phyloP scores from a whole-genome alignment of 2,113 vertebrate genomes.

The Gadus chalcogrammus region DNA sequence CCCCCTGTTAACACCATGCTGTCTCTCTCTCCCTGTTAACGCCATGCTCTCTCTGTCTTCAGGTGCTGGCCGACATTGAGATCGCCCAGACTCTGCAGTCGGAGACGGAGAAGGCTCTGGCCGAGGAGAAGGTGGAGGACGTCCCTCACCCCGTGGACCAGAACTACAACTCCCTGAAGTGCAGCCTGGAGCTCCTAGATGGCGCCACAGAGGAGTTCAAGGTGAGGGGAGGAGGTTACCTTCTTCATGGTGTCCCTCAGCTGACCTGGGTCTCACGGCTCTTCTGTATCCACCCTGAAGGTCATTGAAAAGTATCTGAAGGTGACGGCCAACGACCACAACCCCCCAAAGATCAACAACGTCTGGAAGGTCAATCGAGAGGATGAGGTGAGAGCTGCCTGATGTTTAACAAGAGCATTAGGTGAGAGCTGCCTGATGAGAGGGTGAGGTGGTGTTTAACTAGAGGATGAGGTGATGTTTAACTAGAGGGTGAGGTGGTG shows the following conservation, averaged over 20 bases:
- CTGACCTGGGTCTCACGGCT: too few species aligned
- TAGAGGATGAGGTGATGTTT: too few species aligned
- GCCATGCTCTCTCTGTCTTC: not conserved
- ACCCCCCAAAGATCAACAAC: constrained; percentile 63
- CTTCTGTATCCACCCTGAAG: constrained; percentile 53
- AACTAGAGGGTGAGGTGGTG: too few species aligned
- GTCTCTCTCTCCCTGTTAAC: not conserved
- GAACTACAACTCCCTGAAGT: constrained; percentile 82
- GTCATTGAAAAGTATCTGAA: constrained; percentile 79
- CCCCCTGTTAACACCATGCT: not conserved
- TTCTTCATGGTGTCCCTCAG: too few species aligned
- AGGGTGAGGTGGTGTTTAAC: too few species aligned
- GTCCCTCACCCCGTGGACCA: constrained; percentile 79
- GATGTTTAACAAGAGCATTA: constrained; percentile 29
- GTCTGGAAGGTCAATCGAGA: constrained; percentile 82
- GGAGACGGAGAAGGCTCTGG: constrained; percentile 64
- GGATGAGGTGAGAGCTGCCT: constrained; percentile 73
- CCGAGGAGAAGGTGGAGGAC: constrained; percentile 69
- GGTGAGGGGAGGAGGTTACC: constrained; percentile 40
- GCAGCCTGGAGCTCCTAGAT: constrained; percentile 75
- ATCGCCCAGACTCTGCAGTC: constrained; percentile 86
- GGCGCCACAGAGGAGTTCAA: constrained; percentile 49
- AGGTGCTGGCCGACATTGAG: constrained; percentile 92
- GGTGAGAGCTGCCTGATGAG: constrained; percentile 63
- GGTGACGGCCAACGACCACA: constrained; percentile 46